A percentile compares a stretch with the other conserved stretches of the same genome.
Evolutionary conservation across 2,113 vertebrate species (phyloP).

Genomic region (Origma solitaria): DNA sequence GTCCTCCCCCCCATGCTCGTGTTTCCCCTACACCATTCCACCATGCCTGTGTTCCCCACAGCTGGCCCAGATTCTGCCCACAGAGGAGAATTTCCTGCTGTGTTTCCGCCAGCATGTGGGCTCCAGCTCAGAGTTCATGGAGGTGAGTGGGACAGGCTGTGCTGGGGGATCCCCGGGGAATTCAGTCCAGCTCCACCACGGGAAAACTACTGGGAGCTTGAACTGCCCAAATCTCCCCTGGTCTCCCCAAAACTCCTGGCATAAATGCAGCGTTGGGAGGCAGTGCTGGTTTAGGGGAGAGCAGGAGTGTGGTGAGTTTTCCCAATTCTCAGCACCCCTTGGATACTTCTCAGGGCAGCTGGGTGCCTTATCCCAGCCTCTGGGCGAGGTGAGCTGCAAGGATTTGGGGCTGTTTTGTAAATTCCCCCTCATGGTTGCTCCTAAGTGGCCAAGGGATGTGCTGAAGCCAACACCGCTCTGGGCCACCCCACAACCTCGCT

Average conservation of each 20-base stretch:
- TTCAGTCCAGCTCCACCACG: fast-evolving
- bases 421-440: neutral
- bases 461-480: neutral
- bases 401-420: neutral
- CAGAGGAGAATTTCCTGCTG: constrained; percentile 95
- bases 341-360: neutral
- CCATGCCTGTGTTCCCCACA: constrained; percentile 14
- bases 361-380: neutral
- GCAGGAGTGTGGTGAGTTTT: neutral
- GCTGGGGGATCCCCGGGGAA: fast-evolving
- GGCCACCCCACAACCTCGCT: neutral
- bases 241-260: neutral
- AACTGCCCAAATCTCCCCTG: neutral
- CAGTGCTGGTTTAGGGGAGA: neutral
- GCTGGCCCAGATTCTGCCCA: constrained; percentile 95
- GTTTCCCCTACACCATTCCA: neutral
- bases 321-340: neutral
- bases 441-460: neutral
- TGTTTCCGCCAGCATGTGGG: constrained; percentile 93
- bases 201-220: neutral
- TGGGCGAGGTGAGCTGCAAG: neutral
- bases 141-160: constrained; percentile 71
- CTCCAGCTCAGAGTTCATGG: constrained; percentile 93
- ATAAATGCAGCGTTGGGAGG: neutral
- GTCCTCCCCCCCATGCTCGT: fast-evolving